Base-by-base conservation (phyloP, 2,113 vertebrate genomes). In the Aegotheles bennettii region DNA sequence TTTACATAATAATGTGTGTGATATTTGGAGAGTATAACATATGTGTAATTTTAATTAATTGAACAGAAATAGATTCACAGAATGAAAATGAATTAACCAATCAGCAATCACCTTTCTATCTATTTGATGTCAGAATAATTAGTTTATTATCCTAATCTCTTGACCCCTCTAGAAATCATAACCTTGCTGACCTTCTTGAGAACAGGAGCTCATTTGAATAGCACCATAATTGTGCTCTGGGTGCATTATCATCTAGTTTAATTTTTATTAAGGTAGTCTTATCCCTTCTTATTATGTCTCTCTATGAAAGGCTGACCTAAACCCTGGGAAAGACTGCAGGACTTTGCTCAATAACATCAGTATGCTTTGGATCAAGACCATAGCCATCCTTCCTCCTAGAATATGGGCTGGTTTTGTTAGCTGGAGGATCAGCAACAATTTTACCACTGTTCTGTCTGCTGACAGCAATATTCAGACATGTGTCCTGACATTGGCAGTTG, bases 1-100 rank as follows among this genome's bases (percentile, higher is more conserved):
- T 97, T 98, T 97, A 95, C 95, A 94, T 96, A 97, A 94, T 97
- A 97, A 97, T 84, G 84, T 89, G 93, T 97, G 92, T 97, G 97
- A 83, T 97, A 97, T 97, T 96, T 97, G 95, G 95, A 97, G 91
- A 97, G 93, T 88, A 74, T 95, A 96, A 93, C 95, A 86, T 97
- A 87, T 86, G 93, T 95, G 95, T 95, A 95, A 97, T 96, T 97
- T 97, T 96, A 96, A 97, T 97, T 97, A 98, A 96, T 97, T 97
- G 95, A 97, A 88, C 94, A 97, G 97, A 97, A 97, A 97, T 93
- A 96, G 90, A 96, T 95, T 96, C 95, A 85, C 63, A 87, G 94
- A 96, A 93, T 94, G 88, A 61, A 97, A 96, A 97, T 85, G 77
- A 90, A 97, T 96, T 93, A 87, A 74, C 94, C 89, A 95, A 96